Evolutionary conservation across 2,888 invertebrate species (phyloP).

Genomic region (Anagyrus pseudococci): DNA sequence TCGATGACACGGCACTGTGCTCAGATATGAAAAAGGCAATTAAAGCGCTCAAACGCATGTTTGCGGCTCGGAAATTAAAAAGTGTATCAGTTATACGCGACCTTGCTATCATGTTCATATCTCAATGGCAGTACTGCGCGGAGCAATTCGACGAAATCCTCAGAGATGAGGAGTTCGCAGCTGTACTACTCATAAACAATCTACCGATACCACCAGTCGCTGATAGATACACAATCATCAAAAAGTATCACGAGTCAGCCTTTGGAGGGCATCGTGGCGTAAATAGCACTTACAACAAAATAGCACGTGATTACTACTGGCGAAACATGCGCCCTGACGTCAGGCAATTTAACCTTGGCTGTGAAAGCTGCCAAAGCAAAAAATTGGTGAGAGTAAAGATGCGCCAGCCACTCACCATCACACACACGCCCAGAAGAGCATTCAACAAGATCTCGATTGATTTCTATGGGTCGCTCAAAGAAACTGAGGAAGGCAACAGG

Average conservation of each 20-base stretch:
- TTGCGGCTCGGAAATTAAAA: no score
- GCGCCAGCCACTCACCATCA: background rate
- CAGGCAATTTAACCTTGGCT: background rate
- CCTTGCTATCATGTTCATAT: no score
- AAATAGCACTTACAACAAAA: background rate
- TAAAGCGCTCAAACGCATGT: no score
- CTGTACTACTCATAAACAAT: no score
- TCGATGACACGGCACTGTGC: no score
- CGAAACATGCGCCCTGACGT: background rate
- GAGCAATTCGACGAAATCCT: no score
- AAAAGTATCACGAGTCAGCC: background rate
- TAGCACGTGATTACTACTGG: background rate
- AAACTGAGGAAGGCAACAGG: background rate
- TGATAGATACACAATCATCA: background rate
- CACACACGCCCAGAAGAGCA: background rate
- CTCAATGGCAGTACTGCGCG: no score
- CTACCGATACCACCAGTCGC: no score
- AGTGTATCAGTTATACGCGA: no score
- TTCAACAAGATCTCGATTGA: conserved; percentile 7
- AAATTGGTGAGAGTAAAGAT: background rate
- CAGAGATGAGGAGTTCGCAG: no score
- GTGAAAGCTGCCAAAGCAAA: background rate
- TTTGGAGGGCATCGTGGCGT: background rate
- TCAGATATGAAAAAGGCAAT: no score
- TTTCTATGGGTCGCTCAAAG: background rate